Evolutionary conservation across 2,113 vertebrate genomes (phyloP).

Genomic region (Sinocyclocheilus rhinocerous): DNA sequence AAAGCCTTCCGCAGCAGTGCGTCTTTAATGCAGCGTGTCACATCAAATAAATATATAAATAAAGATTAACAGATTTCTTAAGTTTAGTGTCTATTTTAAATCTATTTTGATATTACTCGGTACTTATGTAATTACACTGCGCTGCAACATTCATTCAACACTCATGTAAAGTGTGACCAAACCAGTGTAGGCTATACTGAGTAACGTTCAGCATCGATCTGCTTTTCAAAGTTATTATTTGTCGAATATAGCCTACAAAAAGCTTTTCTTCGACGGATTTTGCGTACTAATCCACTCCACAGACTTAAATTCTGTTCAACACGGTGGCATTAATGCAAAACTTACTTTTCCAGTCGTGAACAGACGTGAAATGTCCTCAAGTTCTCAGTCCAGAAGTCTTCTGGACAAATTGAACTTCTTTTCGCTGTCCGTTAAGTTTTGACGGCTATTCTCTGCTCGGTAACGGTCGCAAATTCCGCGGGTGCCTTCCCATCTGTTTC

Average conservation of each 20-base stretch:
- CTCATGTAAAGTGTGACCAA: background rate
- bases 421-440: slow-evolving; percentile 2
- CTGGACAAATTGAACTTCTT: slow-evolving; percentile 22
- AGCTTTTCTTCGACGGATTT: background rate
- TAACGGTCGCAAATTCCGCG: slow-evolving; percentile 44
- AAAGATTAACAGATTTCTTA: background rate
- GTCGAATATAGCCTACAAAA: background rate
- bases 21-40: background rate
- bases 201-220: background rate
- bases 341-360: slow-evolving; percentile 50
- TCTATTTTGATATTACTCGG: background rate
- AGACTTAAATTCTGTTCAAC: background rate
- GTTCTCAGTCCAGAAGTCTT: slow-evolving; percentile 29
- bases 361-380: slow-evolving; percentile 26
- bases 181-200: background rate
- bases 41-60: background rate
- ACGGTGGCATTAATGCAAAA: slow-evolving; percentile 13
- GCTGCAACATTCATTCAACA: background rate
- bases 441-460: slow-evolving; percentile 37
- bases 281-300: background rate
- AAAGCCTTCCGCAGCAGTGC: slow-evolving; percentile 8
- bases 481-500: slow-evolving; percentile 47
- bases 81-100: background rate
- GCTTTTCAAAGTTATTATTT: slow-evolving; percentile 11
- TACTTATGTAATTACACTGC: background rate